These are phyloP conservation scores for Pipra filicauda DNA, from an alignment of 2,113 vertebrate genomes.

Conservation along the genomic window DNA sequence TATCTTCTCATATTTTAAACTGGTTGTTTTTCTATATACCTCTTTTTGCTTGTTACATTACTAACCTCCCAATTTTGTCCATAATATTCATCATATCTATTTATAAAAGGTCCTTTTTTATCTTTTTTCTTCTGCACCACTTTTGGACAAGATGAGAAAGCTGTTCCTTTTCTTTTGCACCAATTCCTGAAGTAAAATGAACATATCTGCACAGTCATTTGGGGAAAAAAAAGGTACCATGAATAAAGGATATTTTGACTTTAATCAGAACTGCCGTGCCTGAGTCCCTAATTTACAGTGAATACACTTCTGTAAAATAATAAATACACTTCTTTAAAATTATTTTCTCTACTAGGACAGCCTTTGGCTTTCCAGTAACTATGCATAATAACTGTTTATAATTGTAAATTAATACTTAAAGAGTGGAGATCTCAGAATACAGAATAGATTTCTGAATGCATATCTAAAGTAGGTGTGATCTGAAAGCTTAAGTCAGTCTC, in stretches of 20 bases:
- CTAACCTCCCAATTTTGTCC: not conserved
- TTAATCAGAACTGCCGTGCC: conserved; percentile 2
- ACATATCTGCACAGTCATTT: not conserved
- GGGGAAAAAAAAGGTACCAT: not conserved
- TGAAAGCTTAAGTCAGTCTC: not conserved
- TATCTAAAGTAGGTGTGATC: not conserved
- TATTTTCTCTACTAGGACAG: not conserved
- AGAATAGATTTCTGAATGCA: not conserved
- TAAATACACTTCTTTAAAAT: not conserved
- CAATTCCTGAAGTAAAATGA: not conserved
- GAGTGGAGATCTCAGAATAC: not conserved
- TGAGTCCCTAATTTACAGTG: not conserved
- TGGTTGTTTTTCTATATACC: not conserved
- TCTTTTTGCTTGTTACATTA: not conserved
- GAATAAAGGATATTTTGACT: conserved; percentile 41
- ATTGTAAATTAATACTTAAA: not conserved
- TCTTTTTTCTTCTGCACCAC: not conserved
- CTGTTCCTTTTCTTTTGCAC: not conserved
- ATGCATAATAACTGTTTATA: not conserved
- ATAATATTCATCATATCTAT: not conserved
- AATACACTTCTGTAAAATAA: not conserved
- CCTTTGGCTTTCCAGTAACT: not conserved
- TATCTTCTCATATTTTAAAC: not conserved
- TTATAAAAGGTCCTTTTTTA: not conserved
- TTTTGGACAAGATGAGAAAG: not conserved